A percentile compares a stretch with the other conserved stretches of the same genome.
These are phyloP conservation scores for Drosophila fulvimacula DNA, from an alignment of 2,888 invertebrate genomes.

Conservation along the genomic window DNA sequence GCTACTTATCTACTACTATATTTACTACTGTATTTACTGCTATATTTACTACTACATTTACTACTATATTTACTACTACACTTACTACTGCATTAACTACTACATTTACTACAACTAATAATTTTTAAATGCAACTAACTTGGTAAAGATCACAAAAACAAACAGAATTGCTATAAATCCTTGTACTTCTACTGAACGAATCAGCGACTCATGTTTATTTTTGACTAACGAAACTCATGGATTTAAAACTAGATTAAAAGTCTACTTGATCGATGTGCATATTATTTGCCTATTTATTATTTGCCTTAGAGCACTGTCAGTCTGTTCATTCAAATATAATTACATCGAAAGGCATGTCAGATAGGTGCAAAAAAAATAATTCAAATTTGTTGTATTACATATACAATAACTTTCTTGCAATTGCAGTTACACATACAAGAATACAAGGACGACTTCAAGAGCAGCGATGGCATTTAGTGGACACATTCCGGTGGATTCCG, in stretches of 20 bases:
- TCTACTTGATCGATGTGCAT: conserved; percentile 1
- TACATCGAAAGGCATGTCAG: neutral
- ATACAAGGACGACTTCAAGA: neutral
- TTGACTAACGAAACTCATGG: neutral
- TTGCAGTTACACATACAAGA: conserved; percentile 31
- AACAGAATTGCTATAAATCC: too few relatives aligned
- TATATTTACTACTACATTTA: too few relatives aligned
- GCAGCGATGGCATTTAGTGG: conserved; percentile 50
- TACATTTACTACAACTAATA: too few relatives aligned
- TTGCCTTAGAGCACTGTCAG: neutral
- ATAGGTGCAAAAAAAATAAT: conserved; percentile 12
- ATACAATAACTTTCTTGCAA: neutral
- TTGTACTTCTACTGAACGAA: too few relatives aligned
- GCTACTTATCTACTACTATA: too few relatives aligned
- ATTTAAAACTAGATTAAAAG: neutral
- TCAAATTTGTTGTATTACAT: neutral
- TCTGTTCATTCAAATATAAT: neutral
- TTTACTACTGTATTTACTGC: too few relatives aligned
- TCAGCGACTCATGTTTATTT: neutral
- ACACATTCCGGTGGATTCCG: conserved; percentile 9
- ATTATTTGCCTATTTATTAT: neutral
- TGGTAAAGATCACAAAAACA: too few relatives aligned
- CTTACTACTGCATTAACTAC: too few relatives aligned
- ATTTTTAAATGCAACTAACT: too few relatives aligned
- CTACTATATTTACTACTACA: too few relatives aligned